Percentiles rank a stretch among this genome's conserved stretches.
Evolutionary conservation across 1,140 invertebrate species (phyloP).

Genomic region (Drosophila equinoxialis): DNA sequence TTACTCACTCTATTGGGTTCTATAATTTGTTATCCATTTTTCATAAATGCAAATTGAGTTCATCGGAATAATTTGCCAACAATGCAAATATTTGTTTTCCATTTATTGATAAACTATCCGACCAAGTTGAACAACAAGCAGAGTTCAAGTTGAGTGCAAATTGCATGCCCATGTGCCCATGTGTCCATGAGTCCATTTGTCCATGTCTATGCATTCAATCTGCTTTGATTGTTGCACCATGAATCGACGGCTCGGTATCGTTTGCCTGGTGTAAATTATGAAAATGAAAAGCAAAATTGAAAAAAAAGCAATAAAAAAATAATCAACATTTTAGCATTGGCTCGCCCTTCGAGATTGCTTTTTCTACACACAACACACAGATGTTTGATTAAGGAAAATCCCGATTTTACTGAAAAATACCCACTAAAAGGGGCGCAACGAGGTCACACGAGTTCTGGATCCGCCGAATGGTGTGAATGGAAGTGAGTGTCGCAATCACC

Average conservation of each 20-base stretch:
- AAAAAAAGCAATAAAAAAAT: conserved; percentile 3
- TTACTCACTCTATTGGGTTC: background rate
- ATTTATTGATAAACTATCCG: conserved; percentile 5
- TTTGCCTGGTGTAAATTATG: conserved; percentile 17
- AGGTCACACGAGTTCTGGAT: background rate
- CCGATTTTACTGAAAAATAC: background rate
- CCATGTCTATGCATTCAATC: background rate
- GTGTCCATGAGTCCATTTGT: background rate
- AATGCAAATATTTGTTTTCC: conserved; percentile 2
- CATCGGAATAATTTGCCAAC: background rate
- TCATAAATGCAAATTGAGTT: background rate
- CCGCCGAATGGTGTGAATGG: background rate
- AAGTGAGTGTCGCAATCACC: background rate
- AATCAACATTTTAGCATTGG: conserved; percentile 9
- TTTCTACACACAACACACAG: too few species aligned
- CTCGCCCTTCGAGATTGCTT: conserved; percentile 5
- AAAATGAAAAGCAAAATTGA: conserved; percentile 39
- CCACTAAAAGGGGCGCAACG: background rate
- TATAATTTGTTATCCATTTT: background rate
- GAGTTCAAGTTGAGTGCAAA: conserved; percentile 12
- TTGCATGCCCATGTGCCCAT: background rate
- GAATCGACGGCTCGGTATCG: background rate
- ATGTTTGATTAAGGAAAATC: conserved; percentile 7
- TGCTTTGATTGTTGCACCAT: background rate
- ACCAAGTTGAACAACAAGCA: background rate